A percentile compares a stretch with the other conserved stretches of the same genome.
Conservation (phyloP, 2,888 invertebrate species). For the Prenolepis imparis region DNA sequence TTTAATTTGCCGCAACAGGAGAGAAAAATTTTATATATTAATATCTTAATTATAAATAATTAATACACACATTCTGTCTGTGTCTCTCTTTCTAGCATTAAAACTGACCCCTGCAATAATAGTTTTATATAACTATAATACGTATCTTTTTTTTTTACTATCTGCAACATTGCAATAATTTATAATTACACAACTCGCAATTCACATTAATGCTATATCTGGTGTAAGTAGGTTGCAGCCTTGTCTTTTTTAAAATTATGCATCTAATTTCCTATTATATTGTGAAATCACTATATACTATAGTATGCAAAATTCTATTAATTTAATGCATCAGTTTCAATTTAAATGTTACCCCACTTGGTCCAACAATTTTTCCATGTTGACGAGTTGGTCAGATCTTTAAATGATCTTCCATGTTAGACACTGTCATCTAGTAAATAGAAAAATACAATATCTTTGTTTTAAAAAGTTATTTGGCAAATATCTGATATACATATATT, state of each 20-base stretch:
- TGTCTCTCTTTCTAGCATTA: constrained; percentile 35
- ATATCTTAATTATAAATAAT: constrained; percentile 50
- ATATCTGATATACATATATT: not conserved
- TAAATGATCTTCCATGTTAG: constrained; percentile 70
- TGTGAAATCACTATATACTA: constrained; percentile 61
- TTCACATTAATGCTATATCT: constrained; percentile 69
- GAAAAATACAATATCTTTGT: constrained; percentile 36
- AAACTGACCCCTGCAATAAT: constrained; percentile 49
- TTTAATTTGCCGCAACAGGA: constrained; percentile 30
- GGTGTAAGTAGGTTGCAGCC: constrained; percentile 73
- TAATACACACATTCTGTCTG: constrained; percentile 47
- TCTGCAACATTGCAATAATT: constrained; percentile 70
- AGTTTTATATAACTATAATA: constrained; percentile 60
- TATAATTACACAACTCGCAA: constrained; percentile 70
- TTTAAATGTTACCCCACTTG: constrained; percentile 69
- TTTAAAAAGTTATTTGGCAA: not conserved
- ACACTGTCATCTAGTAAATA: constrained; percentile 79
- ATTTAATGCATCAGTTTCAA: constrained; percentile 65
- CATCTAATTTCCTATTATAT: constrained; percentile 71
- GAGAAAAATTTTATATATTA: constrained; percentile 32
- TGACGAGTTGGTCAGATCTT: constrained; percentile 61
- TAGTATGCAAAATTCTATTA: constrained; percentile 53
- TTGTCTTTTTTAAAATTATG: constrained; percentile 61
- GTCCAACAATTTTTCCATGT: constrained; percentile 69
- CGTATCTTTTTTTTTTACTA: constrained; percentile 50